These are phyloP conservation scores for Argyrosomus japonicus DNA, from an alignment of 2,113 vertebrate genomes.

Conservation along the genomic window DNA sequence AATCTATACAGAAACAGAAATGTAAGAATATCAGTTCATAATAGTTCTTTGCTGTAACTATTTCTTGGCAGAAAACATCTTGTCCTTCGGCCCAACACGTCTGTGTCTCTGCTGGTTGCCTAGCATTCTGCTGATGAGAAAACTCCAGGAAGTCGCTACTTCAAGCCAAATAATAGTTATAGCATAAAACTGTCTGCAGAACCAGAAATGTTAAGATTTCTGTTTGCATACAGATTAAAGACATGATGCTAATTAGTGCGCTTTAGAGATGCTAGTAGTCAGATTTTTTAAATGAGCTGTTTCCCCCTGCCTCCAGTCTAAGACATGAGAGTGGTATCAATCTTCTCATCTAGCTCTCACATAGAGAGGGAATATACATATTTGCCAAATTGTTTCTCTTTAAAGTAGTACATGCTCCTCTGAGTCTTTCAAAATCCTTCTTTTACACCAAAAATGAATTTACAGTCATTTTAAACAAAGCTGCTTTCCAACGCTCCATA, in stretches of 20 bases:
- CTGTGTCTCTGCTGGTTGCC: neutral
- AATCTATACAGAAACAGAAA: neutral
- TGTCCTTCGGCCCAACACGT: neutral
- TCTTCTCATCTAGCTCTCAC: neutral
- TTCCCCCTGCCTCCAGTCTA: neutral
- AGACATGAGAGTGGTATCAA: neutral
- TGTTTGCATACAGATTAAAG: neutral
- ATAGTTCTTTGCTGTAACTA: neutral
- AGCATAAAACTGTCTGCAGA: neutral
- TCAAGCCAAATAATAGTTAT: neutral
- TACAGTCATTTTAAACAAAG: neutral
- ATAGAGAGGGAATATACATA: neutral
- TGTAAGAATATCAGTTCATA: neutral
- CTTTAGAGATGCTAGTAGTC: neutral
- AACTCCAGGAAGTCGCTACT: neutral
- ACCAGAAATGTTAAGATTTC: neutral
- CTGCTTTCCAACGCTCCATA: constrained; percentile 3
- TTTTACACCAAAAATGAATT: neutral
- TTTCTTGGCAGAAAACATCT: neutral
- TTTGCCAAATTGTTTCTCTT: neutral
- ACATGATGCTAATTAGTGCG: neutral
- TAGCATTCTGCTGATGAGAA: neutral
- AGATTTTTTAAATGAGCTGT: neutral
- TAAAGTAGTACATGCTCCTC: neutral
- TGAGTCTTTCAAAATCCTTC: neutral